Evolutionary conservation across 1,140 invertebrate species (phyloP), one percentile per base, ranked within the genome.

Genomic region (Zeugodacus cucurbitae): DNA sequence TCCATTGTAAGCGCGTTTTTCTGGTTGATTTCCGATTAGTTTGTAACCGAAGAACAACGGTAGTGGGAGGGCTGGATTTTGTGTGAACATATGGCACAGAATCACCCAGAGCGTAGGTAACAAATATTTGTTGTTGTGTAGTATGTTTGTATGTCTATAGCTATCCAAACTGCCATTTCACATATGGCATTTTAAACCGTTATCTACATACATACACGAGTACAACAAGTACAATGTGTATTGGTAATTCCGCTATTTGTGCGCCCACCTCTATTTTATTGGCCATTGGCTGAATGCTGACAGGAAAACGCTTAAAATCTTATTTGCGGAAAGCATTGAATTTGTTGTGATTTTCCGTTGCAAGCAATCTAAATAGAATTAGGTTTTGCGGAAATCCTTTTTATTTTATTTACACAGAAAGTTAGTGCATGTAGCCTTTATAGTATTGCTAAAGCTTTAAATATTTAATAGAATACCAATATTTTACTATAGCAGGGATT

Each of bases 281-380:
- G 67, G 22, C 8, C 4, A 7, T 34, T 74, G 67, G 67, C 22
- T 74, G 34, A 41, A 37, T 41, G 67, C 5, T 74, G 67, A 32
- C 67, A 74, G 67, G 34, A 74, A 74, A 74, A 41, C 32, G 67
- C 67, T 74, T 74, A 37, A 37, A 67, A 67, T 67, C 62, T 67
- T 67, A 67, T 67, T 67, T 32, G 62, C 11, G 11, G 4, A 74
- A 74, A 74, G 34, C 34, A 37, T 41, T 41, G 17, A 74, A 20
- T 70, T 41, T 22, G 17, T 34, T 37, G 67, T 22, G 67, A 37
- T 74, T 37, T 37, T 14, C 34, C 67, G 5, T 74, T 37, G 32
- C 20, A 20, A 1, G 67, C 34, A 8, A 74, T 74, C 17, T 74
- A 41, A 74, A 74, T 1, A 17, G 34, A 34, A 74, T 74, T 74